phyloP scores from a whole-genome alignment of 1,140 invertebrate genomes.

The Bombus difficillimus region DNA sequence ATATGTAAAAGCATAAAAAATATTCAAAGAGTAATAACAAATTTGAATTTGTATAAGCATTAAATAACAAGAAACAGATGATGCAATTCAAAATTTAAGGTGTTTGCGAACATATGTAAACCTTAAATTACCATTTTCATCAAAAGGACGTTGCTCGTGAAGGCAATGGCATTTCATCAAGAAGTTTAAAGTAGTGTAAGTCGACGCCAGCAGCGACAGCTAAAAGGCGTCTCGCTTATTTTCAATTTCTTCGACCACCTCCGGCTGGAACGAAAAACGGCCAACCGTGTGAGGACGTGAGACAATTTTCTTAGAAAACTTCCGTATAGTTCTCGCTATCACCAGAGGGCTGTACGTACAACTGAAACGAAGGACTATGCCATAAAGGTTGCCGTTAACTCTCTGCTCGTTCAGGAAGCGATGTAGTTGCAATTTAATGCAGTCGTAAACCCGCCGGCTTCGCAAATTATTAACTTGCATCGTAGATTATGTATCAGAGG shows the following conservation, averaged over 20 bases:
- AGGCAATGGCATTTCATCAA: neutral
- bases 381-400: conserved; percentile 53
- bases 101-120: neutral
- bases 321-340: conserved; percentile 30
- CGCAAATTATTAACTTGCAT: conserved; percentile 45
- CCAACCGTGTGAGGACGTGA: conserved; percentile 21
- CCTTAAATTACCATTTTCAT: neutral
- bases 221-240: conserved; percentile 14
- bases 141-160: neutral
- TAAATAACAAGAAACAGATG: too few relatives aligned
- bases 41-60: too few relatives aligned
- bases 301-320: conserved; percentile 43
- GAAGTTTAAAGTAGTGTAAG: neutral
- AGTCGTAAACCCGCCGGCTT: conserved; percentile 21
- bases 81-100: neutral
- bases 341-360: conserved; percentile 23
- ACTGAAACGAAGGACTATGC: neutral
- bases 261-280: conserved; percentile 14
- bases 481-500: conserved; percentile 47
- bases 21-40: too few relatives aligned
- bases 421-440: conserved; percentile 37
- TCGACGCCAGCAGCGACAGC: neutral
- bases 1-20: neutral
- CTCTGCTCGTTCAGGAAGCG: neutral
- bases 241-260: conserved; percentile 23